Percentiles rank a stretch among this genome's conserved stretches.
Evolutionary conservation across 1,140 invertebrate genomes (phyloP).

Genomic region (Eumeta japonica): DNA sequence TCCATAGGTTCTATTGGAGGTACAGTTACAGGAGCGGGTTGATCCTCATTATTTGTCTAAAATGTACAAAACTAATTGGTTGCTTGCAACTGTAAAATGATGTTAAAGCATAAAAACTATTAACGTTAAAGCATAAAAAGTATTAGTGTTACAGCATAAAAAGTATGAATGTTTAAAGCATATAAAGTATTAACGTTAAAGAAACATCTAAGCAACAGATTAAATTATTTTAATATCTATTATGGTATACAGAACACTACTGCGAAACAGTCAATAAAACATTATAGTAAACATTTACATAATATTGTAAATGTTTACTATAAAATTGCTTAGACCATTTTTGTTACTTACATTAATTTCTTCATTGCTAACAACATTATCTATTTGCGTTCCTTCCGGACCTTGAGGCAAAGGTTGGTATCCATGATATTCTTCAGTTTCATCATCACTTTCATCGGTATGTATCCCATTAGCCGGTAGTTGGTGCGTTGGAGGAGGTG

Average conservation of each 20-base stretch:
- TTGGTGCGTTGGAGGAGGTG: conserved; percentile 34
- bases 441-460: conserved; percentile 44
- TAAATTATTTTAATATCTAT: too few species aligned
- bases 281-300: too few species aligned
- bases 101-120: too few species aligned
- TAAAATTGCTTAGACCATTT: neutral
- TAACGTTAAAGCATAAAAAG: too few species aligned
- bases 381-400: conserved; percentile 29
- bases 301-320: too few species aligned
- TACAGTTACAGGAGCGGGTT: conserved; percentile 26
- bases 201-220: too few species aligned
- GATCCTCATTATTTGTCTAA: too few species aligned
- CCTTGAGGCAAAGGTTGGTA: conserved; percentile 45
- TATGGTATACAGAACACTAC: neutral
- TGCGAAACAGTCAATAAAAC: neutral
- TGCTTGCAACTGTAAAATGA: too few species aligned
- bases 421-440: conserved; percentile 38
- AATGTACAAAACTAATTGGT: too few species aligned
- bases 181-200: too few species aligned
- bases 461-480: conserved; percentile 32
- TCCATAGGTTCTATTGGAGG: conserved; percentile 49
- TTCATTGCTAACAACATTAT: conserved; percentile 29
- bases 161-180: too few species aligned
- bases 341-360: conserved; percentile 22
- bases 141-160: too few species aligned